phyloP scores from a whole-genome alignment of 2,113 vertebrate genomes.

The Etia nguti region DNA sequence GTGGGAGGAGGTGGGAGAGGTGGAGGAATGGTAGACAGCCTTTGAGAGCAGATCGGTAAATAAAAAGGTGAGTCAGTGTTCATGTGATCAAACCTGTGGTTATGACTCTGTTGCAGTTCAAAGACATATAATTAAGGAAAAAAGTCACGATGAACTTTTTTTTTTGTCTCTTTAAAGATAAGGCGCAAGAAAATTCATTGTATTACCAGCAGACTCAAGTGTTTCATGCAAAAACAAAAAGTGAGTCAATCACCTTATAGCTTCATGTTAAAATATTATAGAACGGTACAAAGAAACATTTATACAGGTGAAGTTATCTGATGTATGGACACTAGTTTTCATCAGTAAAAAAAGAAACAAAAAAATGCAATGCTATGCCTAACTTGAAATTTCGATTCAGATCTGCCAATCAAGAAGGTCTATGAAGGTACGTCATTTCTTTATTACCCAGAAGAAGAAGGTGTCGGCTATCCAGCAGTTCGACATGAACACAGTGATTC shows the following conservation, averaged over 20 bases:
- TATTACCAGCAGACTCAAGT: not conserved
- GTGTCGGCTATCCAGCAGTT: not conserved
- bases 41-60: not conserved
- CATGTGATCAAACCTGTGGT: not conserved
- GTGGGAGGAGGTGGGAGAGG: not conserved
- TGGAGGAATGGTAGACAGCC: not conserved
- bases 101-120: not conserved
- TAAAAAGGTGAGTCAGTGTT: not conserved
- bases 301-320: fast-evolving
- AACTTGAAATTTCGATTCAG: not conserved
- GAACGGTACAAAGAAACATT: not conserved
- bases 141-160: not conserved
- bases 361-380: fast-evolving
- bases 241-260: not conserved
- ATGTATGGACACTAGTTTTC: not conserved
- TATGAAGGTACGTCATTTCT: not conserved
- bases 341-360: not conserved
- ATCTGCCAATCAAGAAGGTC: not conserved
- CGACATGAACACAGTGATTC: not conserved
- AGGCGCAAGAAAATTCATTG: not conserved
- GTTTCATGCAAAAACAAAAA: not conserved
- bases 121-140: not conserved
- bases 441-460: not conserved
- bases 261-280: not conserved
- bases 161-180: not conserved